Percentiles rank a stretch among this genome's conserved stretches.
Conservation (phyloP, 2,888 invertebrate genomes). For the Diarsia mendica region DNA sequence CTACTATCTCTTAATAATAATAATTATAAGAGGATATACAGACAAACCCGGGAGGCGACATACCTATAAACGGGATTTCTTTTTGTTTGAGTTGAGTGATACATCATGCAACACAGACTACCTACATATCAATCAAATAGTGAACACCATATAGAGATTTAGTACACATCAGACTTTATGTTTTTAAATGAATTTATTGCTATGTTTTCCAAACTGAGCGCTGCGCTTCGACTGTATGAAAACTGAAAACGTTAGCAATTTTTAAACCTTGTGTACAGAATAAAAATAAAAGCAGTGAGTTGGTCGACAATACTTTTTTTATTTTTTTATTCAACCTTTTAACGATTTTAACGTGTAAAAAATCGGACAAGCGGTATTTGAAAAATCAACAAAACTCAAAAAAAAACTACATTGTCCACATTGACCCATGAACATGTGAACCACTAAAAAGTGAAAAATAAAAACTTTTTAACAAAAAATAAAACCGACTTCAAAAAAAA, state of each 20-base stretch:
- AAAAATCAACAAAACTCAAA: too few species aligned
- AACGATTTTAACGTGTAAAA: neutral
- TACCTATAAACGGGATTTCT: neutral
- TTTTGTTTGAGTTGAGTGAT: neutral
- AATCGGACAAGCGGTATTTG: too few species aligned
- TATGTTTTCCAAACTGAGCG: slow-evolving; percentile 12
- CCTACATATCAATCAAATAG: neutral
- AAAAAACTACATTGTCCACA: too few species aligned
- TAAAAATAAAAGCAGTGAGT: slow-evolving; percentile 26
- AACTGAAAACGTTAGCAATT: slow-evolving; percentile 20
- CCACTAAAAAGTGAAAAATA: too few species aligned
- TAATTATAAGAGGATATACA: neutral
- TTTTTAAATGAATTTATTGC: slow-evolving; percentile 16
- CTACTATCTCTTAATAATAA: too few species aligned
- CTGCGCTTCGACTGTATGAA: slow-evolving; percentile 15
- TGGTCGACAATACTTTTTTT: neutral
- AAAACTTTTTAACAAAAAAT: too few species aligned
- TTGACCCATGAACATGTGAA: too few species aligned
- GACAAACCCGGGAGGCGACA: neutral
- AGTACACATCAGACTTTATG: neutral
- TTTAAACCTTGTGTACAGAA: slow-evolving; percentile 6
- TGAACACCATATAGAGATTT: neutral
- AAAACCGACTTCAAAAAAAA: too few species aligned
- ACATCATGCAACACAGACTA: neutral
- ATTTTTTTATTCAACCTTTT: slow-evolving; percentile 1